Percentiles rank a stretch among this genome's conserved stretches.
These are phyloP conservation scores for Sinodicranocentrus sp. DNA, from an alignment of 2,888 invertebrate genomes.

Conservation along the genomic window DNA sequence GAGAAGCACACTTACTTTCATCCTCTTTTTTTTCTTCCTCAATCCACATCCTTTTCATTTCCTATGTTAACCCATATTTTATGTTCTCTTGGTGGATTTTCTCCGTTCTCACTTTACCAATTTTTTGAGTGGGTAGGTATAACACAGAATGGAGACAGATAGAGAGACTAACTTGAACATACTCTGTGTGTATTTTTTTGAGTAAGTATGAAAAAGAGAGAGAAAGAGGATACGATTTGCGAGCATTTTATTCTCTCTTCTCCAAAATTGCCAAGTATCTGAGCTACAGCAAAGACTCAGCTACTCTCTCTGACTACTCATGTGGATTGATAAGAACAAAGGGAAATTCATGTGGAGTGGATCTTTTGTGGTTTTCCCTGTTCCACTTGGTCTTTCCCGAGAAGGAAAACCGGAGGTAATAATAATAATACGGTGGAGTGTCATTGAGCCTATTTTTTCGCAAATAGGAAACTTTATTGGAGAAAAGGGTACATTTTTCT, in stretches of 20 bases:
- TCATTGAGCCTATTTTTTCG: too few species aligned
- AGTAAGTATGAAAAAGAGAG: not conserved
- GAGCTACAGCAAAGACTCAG: not conserved
- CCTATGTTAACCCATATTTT: conserved; percentile 57
- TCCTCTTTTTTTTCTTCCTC: conserved; percentile 12
- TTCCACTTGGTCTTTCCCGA: not conserved
- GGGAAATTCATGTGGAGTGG: conserved; percentile 33
- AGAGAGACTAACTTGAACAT: too few species aligned
- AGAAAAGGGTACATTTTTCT: too few species aligned
- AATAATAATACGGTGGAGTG: not conserved
- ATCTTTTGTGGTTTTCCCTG: conserved; percentile 9
- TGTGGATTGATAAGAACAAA: conserved; percentile 31
- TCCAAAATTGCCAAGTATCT: not conserved
- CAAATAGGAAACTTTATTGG: too few species aligned
- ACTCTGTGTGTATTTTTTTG: too few species aligned
- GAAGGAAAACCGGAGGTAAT: not conserved
- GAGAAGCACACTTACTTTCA: conserved; percentile 23
- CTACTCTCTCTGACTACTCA: conserved; percentile 15
- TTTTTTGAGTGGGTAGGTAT: too few species aligned
- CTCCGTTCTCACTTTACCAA: too few species aligned
- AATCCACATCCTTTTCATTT: conserved; percentile 57
- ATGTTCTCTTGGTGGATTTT: conserved; percentile 7
- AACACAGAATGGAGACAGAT: too few species aligned
- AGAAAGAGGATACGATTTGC: not conserved
- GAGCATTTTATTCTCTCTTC: not conserved